Percentiles rank a stretch among this genome's conserved stretches.
These are phyloP conservation scores for Calidris pugnax DNA, from an alignment of 2,113 vertebrate species.

Conservation along the genomic window DNA sequence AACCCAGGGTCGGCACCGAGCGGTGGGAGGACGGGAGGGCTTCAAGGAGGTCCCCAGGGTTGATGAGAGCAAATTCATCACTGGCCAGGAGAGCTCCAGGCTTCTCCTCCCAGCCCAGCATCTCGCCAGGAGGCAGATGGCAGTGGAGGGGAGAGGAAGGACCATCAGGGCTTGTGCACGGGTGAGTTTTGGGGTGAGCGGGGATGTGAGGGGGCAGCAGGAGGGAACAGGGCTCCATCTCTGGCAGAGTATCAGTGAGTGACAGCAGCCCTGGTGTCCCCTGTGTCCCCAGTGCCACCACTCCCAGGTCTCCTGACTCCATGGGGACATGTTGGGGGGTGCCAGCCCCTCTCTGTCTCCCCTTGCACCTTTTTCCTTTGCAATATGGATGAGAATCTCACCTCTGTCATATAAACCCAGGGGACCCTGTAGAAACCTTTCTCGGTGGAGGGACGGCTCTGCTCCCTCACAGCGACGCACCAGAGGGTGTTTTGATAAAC, in stretches of 20 bases:
- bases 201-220: background rate
- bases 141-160: background rate
- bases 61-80: background rate
- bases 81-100: background rate
- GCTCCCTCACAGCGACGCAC: background rate
- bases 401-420: background rate
- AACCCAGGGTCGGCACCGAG: accelerated
- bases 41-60: background rate
- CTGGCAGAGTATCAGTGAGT: background rate
- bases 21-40: background rate
- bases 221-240: background rate
- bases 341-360: background rate
- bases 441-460: accelerated
- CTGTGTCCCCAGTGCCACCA: background rate
- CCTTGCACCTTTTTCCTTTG: background rate
- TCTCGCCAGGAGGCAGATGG: background rate
- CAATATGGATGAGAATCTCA: background rate
- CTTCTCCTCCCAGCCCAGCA: background rate
- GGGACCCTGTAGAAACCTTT: background rate
- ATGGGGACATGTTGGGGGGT: accelerated
- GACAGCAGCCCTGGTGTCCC: background rate
- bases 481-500: conserved; percentile 59
- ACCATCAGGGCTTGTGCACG: accelerated
- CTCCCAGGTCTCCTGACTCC: background rate
- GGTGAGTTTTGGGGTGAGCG: background rate